Conservation (phyloP, 2,113 vertebrate species). For the Anhinga rufa region DNA sequence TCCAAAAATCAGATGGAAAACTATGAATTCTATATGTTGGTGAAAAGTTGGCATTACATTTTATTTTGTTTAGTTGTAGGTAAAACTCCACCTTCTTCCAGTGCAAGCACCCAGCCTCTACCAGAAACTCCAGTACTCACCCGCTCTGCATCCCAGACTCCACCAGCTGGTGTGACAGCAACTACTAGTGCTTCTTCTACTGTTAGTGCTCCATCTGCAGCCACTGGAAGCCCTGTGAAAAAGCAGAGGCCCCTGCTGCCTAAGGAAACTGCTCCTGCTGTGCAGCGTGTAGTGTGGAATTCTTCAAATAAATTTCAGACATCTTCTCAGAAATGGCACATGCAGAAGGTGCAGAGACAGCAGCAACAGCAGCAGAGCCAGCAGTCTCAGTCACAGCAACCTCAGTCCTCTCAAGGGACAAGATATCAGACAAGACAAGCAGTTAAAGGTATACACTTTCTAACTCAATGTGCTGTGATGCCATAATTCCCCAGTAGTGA, state of each 20-base stretch:
- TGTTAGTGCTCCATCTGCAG: constrained; percentile 62
- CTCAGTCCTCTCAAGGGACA: constrained; percentile 87
- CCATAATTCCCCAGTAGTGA: neutral
- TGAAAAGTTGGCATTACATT: neutral
- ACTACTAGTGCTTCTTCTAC: constrained; percentile 71
- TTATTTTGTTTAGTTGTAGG: constrained; percentile 65
- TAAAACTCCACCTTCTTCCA: constrained; percentile 77
- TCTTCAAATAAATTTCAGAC: constrained; percentile 92
- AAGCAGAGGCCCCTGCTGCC: constrained; percentile 96
- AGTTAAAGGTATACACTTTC: constrained; percentile 84
- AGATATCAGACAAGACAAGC: constrained; percentile 97
- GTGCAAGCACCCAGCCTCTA: constrained; percentile 70
- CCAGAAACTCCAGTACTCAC: constrained; percentile 77
- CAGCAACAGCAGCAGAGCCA: constrained; percentile 80
- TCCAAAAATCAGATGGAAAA: neutral
- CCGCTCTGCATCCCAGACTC: constrained; percentile 76
- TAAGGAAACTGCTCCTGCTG: constrained; percentile 87
- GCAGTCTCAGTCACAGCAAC: constrained; percentile 70
- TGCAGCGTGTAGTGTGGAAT: constrained; percentile 93
- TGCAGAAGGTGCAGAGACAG: constrained; percentile 92
- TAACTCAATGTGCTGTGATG: constrained; percentile 16
- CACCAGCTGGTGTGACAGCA: constrained; percentile 72
- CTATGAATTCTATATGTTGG: neutral
- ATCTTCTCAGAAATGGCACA: constrained; percentile 95
- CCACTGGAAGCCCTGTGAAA: constrained; percentile 83